phyloP scores from a whole-genome alignment of 2,888 invertebrate genomes.

The Polylopha cassiicola region DNA sequence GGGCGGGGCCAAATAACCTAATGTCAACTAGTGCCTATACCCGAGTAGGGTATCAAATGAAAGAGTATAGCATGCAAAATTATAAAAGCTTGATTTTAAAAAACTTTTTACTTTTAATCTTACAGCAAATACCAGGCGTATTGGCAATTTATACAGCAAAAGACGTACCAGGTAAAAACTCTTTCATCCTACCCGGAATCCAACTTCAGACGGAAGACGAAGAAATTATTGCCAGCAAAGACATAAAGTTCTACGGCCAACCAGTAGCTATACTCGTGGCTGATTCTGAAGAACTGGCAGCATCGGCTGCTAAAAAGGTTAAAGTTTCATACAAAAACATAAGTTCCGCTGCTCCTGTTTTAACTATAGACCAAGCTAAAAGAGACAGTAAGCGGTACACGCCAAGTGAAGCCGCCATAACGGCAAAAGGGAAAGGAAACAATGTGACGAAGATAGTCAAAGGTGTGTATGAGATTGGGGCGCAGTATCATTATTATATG shows the following conservation, averaged over 20 bases:
- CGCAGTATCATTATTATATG: slow-evolving; percentile 87
- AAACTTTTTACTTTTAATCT: slow-evolving; percentile 24
- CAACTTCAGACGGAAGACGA: slow-evolving; percentile 60
- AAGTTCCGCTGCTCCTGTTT: slow-evolving; percentile 41
- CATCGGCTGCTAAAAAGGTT: slow-evolving; percentile 75
- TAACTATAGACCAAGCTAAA: slow-evolving; percentile 56
- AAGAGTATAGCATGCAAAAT: no score
- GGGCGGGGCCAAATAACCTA: no score
- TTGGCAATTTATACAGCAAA: slow-evolving; percentile 79
- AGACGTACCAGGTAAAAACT: slow-evolving; percentile 83
- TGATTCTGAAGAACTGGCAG: slow-evolving; percentile 71
- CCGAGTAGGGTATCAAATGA: no score
- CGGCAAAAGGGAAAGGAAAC: slow-evolving; percentile 48
- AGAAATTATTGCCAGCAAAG: slow-evolving; percentile 71
- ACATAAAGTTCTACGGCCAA: slow-evolving; percentile 81
- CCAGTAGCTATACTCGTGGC: slow-evolving; percentile 83
- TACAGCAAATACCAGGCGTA: slow-evolving; percentile 79
- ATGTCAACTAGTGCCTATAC: no score
- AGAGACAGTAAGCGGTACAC: slow-evolving; percentile 60
- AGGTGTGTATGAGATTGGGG: slow-evolving; percentile 77
- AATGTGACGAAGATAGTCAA: slow-evolving; percentile 63
- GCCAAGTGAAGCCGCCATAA: slow-evolving; percentile 36
- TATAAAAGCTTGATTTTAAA: no score
- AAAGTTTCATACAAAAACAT: slow-evolving; percentile 74
- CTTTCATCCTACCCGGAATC: slow-evolving; percentile 56